These are phyloP conservation scores for Mycetomoellerius zeteki DNA, from an alignment of 1,140 invertebrate species.

Conservation along the genomic window DNA sequence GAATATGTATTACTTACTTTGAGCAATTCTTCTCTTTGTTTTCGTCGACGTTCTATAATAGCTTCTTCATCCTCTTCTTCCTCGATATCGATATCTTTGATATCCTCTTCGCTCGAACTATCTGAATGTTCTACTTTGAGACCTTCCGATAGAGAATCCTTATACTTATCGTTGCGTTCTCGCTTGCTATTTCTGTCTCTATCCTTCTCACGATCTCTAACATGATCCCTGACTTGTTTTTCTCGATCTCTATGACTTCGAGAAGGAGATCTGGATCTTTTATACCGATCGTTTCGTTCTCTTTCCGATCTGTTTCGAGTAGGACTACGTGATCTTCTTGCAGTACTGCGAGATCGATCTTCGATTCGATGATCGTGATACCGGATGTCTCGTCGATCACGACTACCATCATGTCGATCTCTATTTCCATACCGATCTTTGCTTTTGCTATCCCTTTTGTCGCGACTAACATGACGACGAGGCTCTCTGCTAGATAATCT, in stretches of 20 bases:
- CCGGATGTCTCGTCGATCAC: slow-evolving; percentile 78
- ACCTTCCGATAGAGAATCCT: slow-evolving; percentile 95
- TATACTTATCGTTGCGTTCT: slow-evolving; percentile 90
- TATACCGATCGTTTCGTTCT: slow-evolving; percentile 80
- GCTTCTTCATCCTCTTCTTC: slow-evolving; percentile 98
- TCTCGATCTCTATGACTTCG: slow-evolving; percentile 82
- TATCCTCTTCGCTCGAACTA: slow-evolving; percentile 89
- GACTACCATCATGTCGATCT: slow-evolving; percentile 71
- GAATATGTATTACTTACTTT: slow-evolving; percentile 88
- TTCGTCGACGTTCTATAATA: slow-evolving; percentile 96
- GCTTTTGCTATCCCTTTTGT: slow-evolving; percentile 78
- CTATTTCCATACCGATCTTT: slow-evolving; percentile 76
- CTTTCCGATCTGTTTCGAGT: slow-evolving; percentile 78
- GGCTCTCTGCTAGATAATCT: slow-evolving; percentile 75
- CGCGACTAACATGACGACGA: slow-evolving; percentile 74
- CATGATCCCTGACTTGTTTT: slow-evolving; percentile 68
- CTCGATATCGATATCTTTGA: slow-evolving; percentile 92
- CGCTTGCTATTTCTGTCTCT: slow-evolving; percentile 85
- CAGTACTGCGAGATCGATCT: slow-evolving; percentile 77
- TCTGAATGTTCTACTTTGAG: slow-evolving; percentile 89
- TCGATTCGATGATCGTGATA: slow-evolving; percentile 78
- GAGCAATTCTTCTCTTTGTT: slow-evolving; percentile 95
- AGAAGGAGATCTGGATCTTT: slow-evolving; percentile 81
- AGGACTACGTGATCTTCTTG: slow-evolving; percentile 82
- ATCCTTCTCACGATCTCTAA: slow-evolving; percentile 82